Evolutionary conservation across 2,797 vertebrate species (phyloP).

Genomic region (Sebastes variabilis): DNA sequence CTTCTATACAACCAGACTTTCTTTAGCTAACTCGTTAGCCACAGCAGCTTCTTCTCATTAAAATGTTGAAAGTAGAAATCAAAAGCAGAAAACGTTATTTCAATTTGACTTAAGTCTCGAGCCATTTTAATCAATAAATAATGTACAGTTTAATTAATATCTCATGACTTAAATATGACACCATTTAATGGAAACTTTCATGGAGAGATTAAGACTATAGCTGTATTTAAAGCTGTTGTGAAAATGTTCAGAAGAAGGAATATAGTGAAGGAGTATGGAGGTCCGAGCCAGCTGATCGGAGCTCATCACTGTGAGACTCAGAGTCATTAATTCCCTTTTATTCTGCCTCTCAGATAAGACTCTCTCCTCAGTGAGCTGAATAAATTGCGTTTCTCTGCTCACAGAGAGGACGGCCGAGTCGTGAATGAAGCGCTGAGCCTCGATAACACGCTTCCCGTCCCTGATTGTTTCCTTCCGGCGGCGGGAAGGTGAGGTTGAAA

Average conservation of each 20-base stretch:
- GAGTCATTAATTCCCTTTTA: slow-evolving; percentile 39
- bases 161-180: not conserved
- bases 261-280: not conserved
- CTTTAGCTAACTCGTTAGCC: not conserved
- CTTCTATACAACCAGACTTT: too few species aligned
- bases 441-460: not conserved
- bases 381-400: slow-evolving; percentile 20
- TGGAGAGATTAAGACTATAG: not conserved
- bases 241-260: not conserved
- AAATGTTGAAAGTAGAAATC: not conserved
- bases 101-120: not conserved
- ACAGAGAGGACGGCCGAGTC: slow-evolving; percentile 9
- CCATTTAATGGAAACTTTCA: not conserved
- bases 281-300: slow-evolving; percentile 23
- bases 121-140: not conserved
- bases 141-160: not conserved
- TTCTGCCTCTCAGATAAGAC: slow-evolving; percentile 41
- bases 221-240: not conserved
- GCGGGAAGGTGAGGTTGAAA: slow-evolving; percentile 24
- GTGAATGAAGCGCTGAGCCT: slow-evolving; percentile 27
- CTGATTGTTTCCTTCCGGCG: slow-evolving; percentile 37
- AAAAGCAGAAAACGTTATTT: not conserved
- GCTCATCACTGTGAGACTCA: slow-evolving; percentile 5
- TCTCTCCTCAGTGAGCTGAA: slow-evolving; percentile 18
- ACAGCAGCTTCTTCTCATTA: too few species aligned